These are phyloP conservation scores for Gonatopus flavifemur DNA, from an alignment of 1,140 invertebrate species.

Conservation along the genomic window DNA sequence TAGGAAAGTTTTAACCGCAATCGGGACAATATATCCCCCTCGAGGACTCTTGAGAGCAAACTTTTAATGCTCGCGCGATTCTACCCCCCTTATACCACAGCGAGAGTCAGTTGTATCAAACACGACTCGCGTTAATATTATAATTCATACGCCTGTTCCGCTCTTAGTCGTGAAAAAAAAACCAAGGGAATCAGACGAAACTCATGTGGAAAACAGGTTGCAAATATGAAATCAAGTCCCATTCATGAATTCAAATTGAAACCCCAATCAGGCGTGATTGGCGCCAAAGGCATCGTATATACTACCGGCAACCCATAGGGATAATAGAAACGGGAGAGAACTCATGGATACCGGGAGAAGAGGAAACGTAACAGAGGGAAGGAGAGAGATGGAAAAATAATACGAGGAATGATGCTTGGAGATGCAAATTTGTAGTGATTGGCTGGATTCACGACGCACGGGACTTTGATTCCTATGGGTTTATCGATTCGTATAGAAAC, in stretches of 20 bases:
- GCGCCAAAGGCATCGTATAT: constrained; percentile 37
- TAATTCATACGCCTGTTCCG: too few species aligned
- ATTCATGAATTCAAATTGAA: constrained; percentile 45
- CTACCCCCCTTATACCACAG: too few species aligned
- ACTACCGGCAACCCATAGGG: constrained; percentile 25
- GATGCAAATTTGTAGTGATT: constrained; percentile 46
- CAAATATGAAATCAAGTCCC: constrained; percentile 50
- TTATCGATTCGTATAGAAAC: too few species aligned
- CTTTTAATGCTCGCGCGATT: too few species aligned
- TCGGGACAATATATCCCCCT: too few species aligned
- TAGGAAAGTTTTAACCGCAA: too few species aligned
- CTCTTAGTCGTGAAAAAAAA: too few species aligned
- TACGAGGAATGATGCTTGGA: constrained; percentile 21
- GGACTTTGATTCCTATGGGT: constrained; percentile 19
- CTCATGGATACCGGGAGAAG: constrained; percentile 5
- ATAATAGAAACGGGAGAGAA: constrained; percentile 36
- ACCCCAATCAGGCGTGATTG: constrained; percentile 47
- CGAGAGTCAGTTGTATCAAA: too few species aligned
- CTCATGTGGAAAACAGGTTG: too few species aligned
- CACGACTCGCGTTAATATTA: too few species aligned
- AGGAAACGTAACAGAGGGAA: background rate
- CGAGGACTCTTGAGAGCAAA: too few species aligned
- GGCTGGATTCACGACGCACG: constrained; percentile 35
- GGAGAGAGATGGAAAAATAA: background rate
- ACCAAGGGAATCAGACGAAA: too few species aligned